Base-by-base conservation (phyloP, 2,797 vertebrate genomes). In the Urosaurus nigricauda region DNA sequence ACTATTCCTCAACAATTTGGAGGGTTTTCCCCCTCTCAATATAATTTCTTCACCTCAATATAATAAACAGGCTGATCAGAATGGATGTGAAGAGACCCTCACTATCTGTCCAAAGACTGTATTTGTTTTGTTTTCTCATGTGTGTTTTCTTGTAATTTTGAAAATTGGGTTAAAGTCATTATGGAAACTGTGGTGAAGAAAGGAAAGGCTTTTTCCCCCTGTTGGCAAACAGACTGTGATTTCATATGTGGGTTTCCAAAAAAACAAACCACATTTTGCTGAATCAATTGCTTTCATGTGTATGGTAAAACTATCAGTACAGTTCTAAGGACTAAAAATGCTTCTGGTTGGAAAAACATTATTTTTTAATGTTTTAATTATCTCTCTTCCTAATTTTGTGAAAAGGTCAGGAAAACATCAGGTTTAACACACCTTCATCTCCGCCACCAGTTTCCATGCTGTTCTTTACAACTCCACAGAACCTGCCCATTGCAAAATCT, bases 181-280 rank as follows among this genome's bases (percentile, higher is more conserved):
- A 79, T 86, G 51, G 75, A 91, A 88, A 56, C 4, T 80, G 37
- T 60, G 14, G 26, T 1, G 2, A 89, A 75, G 35, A 68, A 43
- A 77, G 60, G 43, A 43, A 8, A 37, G 14, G 47, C 4, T 75
- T 65, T 80, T 85, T 83, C 79, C 70, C 37, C 81, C 2, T 65
- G 14, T 79, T 93, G 87, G 73, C 88, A 81, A 9, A 65, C 65
- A 89, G 40, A 90, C 11, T 85, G 82, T 79, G 0, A 90, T 90
- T 94, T 91, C 80, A 37, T 90, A 93, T 90, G 6, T 14, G 0
- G 5, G 88, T 92, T 92, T 80, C 87, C 82, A 84, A 83, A 88
- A 92, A 92, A 93, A 89, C 86, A 87, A 91, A 79, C 14, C 77
- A 91, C 40, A 81, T 91, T 92, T 94, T 93, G 84, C 81, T 94